Conservation (phyloP, 2,797 vertebrate species). For the Microctenopoma stevenorrisi region DNA sequence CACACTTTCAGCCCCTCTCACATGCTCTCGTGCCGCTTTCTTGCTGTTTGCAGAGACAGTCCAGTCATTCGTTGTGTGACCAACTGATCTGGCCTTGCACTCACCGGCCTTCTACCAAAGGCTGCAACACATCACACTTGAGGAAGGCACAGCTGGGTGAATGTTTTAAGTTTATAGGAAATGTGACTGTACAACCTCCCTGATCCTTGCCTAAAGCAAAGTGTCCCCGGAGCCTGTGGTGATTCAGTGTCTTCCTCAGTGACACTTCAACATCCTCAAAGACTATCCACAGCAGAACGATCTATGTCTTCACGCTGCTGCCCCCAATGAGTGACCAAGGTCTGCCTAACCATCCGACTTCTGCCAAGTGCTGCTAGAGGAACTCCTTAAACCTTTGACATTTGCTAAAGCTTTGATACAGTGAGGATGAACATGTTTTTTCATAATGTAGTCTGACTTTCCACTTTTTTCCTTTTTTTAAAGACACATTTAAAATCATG, state of each 20-base stretch:
- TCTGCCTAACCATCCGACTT: conserved; percentile 26
- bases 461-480: conserved; percentile 12
- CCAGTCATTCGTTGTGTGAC: neutral
- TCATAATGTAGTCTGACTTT: conserved; percentile 21
- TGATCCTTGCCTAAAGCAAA: conserved; percentile 11
- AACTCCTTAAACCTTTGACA: conserved; percentile 30
- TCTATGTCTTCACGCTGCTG: neutral
- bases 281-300: conserved; percentile 19
- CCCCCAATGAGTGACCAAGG: conserved; percentile 1
- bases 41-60: conserved; percentile 26
- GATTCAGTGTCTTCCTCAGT: conserved; percentile 52
- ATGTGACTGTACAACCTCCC: conserved; percentile 12
- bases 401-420: conserved; percentile 23
- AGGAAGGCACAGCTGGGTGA: neutral
- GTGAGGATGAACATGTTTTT: conserved; percentile 25
- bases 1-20: conserved; percentile 15
- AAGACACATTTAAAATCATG: conserved; percentile 19
- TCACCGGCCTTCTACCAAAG: conserved; percentile 39
- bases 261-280: conserved; percentile 37
- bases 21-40: conserved; percentile 24
- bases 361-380: conserved; percentile 61
- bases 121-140: conserved; percentile 21
- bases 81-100: conserved; percentile 28
- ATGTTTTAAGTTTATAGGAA: conserved; percentile 8
- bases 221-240: conserved; percentile 14